Evolutionary conservation across 2,797 vertebrate species (phyloP), one percentile per base, ranked within the genome.

Genomic region (Gambelia wislizenii): DNA sequence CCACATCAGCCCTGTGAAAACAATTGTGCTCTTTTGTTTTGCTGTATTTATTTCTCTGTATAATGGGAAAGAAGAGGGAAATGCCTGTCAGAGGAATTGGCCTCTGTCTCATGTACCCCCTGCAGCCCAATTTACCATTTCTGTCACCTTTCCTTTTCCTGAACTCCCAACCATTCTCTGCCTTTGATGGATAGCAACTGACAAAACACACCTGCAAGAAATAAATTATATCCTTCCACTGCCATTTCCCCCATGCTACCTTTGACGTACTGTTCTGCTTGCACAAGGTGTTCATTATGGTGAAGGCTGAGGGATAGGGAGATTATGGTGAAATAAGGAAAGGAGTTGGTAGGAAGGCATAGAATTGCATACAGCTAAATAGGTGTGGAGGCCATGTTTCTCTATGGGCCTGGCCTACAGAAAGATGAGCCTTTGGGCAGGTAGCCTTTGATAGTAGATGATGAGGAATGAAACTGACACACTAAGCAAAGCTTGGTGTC

Each of bases 91-190:
- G 87, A 91, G 59, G 70, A 30, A 5, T n/a, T 88, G 86, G 77
- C 83, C 78, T 85, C 83, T 82, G 86, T 77, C 86, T 86, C 25
- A 0, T 76, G 79, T 33, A 59, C 33, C 72, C 88, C 90, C 90
- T 42, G 83, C 87, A 91, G 78, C 90, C 90, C 67, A 85, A 88
- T 91, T 85, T 88, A 78, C 87, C 83, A 42, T 91, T 91, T 91
- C 83, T 88, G 83, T 91, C 83, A 91, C 90, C 83, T 91, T 88
- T 91, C 90, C 49, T 36, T 91, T 86, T 49, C 90, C 83, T 18
- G 39, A 78, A 64, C 72, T 91, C 83, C 72, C n/a, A 25, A 61
- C 61, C n/a, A 42, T 54, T 83, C 72, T 56, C 74, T 78, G 77
- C 87, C 87, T 89, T 83, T 89, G 90, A 91, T 91, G 27, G 42